phyloP scores from a whole-genome alignment of 2,888 invertebrate species.

The Hymenopus coronatus region DNA sequence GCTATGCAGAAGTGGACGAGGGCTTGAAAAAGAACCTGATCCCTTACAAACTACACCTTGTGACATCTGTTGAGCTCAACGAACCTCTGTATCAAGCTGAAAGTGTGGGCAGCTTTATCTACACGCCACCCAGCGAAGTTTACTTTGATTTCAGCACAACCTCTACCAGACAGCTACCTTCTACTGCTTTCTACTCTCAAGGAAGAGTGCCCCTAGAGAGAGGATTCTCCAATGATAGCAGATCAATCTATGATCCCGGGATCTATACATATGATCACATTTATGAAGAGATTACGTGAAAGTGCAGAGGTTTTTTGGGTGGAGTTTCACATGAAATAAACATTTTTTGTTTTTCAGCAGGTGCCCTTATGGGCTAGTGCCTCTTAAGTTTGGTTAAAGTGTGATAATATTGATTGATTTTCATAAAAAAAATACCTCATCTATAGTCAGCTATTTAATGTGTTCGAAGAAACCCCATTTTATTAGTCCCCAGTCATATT shows the following conservation, averaged over 20 bases:
- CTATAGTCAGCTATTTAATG: too few relatives aligned
- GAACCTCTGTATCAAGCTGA: neutral
- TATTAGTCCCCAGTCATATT: too few relatives aligned
- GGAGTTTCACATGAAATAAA: too few relatives aligned
- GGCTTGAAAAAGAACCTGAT: neutral
- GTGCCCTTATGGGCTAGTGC: too few relatives aligned
- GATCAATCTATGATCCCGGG: neutral
- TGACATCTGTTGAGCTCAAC: neutral
- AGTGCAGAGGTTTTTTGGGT: too few relatives aligned
- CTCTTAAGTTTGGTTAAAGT: too few relatives aligned
- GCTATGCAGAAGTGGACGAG: neutral
- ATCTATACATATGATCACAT: neutral
- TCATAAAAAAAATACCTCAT: too few relatives aligned
- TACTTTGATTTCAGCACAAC: neutral
- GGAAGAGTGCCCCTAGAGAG: neutral
- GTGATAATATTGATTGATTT: too few relatives aligned
- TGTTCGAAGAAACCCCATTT: too few relatives aligned
- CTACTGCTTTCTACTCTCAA: neutral
- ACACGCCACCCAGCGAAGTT: neutral
- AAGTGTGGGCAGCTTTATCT: neutral
- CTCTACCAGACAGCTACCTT: neutral
- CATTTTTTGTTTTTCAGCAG: too few relatives aligned
- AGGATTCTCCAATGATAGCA: neutral
- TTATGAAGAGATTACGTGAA: neutral
- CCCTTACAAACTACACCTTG: neutral